These are phyloP conservation scores for Thunnus maccoyii DNA, from an alignment of 2,113 vertebrate species.

Conservation along the genomic window DNA sequence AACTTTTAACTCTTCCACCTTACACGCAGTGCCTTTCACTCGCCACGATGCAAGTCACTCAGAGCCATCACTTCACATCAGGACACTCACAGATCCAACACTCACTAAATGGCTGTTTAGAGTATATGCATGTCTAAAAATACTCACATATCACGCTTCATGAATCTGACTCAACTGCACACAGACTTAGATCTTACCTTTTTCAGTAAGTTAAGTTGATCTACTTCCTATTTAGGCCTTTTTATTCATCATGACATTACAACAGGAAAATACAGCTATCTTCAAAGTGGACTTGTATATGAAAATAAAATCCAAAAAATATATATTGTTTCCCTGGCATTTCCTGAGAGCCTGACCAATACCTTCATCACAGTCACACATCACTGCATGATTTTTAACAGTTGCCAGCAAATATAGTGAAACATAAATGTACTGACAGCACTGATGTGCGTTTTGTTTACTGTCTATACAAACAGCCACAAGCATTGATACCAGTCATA, in stretches of 20 bases:
- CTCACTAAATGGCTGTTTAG: conserved; percentile 20
- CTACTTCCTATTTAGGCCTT: background rate
- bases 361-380: background rate
- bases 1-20: conserved; percentile 68
- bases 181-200: background rate
- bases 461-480: background rate
- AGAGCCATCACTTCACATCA: conserved; percentile 34
- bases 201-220: background rate
- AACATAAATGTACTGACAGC: background rate
- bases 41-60: background rate
- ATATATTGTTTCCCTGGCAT: background rate
- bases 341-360: background rate
- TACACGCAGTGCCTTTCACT: conserved; percentile 32
- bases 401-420: too few species aligned
- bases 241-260: background rate
- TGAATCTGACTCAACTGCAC: background rate
- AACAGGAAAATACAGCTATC: background rate
- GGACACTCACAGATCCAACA: background rate
- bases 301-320: background rate
- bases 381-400: background rate
- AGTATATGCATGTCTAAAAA: conserved; percentile 25
- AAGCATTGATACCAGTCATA: background rate
- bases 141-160: conserved; percentile 6
- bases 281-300: background rate
- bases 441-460: background rate